Conservation (phyloP, 2,797 vertebrate species). For the Bucorvus abyssinicus region DNA sequence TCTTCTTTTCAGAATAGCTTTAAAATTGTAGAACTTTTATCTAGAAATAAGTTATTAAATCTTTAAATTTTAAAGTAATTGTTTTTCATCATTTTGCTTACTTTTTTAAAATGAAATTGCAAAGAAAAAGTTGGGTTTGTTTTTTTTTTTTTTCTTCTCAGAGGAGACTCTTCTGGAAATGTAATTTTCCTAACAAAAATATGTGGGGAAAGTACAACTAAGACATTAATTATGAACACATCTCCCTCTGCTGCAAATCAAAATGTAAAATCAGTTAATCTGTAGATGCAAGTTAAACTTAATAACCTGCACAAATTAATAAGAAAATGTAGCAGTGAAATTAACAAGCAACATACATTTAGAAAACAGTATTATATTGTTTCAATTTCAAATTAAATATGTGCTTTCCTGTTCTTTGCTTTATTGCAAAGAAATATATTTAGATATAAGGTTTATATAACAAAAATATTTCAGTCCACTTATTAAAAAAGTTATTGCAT, state of each 20-base stretch:
- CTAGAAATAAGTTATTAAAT: neutral
- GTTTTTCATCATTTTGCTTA: neutral
- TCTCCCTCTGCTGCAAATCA: constrained; percentile 36
- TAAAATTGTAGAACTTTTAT: neutral
- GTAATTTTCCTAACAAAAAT: neutral
- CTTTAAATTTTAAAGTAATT: neutral
- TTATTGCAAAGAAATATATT: neutral
- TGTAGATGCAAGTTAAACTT: neutral
- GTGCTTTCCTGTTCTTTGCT: neutral
- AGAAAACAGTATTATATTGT: neutral
- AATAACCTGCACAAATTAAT: constrained; percentile 26
- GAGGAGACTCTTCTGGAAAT: neutral
- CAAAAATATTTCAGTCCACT: too few species aligned
- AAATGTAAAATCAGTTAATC: neutral
- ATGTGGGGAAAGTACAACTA: neutral
- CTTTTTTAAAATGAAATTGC: neutral
- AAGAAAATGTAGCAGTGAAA: neutral
- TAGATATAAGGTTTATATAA: too few species aligned
- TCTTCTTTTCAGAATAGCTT: neutral
- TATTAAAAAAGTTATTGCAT: too few species aligned
- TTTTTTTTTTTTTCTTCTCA: neutral
- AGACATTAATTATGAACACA: neutral
- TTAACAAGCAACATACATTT: neutral
- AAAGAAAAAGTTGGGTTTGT: neutral
- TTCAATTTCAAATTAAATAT: neutral